phyloP scores from a whole-genome alignment of 1,140 invertebrate species.

The Helicoverpa armigera region DNA sequence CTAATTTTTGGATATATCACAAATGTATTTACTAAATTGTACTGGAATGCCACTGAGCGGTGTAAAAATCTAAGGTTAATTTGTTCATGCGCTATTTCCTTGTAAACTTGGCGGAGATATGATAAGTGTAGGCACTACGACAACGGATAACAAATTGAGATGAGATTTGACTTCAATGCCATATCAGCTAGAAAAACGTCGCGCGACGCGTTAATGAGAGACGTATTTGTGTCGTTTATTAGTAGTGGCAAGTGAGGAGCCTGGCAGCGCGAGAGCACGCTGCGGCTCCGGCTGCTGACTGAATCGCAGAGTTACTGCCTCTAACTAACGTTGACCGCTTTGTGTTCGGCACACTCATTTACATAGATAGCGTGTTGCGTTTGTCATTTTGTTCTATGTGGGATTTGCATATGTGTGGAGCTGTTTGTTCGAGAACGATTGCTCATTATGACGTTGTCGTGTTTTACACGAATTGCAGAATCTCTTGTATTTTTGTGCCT shows the following conservation, averaged over 20 bases:
- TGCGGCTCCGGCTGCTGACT: too few relatives aligned
- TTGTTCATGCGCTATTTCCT: conserved; percentile 16
- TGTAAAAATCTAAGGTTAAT: background rate
- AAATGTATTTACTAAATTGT: background rate
- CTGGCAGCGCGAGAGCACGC: too few relatives aligned
- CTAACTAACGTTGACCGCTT: conserved; percentile 8
- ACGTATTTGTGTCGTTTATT: background rate
- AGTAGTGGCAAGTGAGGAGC: background rate
- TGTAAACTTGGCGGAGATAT: conserved; percentile 4
- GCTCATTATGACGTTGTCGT: too few relatives aligned
- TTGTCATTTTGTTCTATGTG: conserved; percentile 24
- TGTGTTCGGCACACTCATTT: conserved; percentile 2
- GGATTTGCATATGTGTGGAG: conserved; percentile 18
- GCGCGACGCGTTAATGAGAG: background rate
- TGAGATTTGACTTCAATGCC: conserved; percentile 35
- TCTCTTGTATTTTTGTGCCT: too few relatives aligned
- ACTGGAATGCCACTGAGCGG: background rate
- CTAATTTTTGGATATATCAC: background rate
- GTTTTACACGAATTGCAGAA: background rate
- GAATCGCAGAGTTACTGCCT: background rate
- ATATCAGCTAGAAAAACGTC: background rate
- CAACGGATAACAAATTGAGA: conserved; percentile 23
- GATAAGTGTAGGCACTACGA: background rate
- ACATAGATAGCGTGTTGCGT: conserved; percentile 12
- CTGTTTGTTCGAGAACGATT: conserved; percentile 9